A percentile compares a stretch with the other conserved stretches of the same genome.
Evolutionary conservation across 2,113 vertebrate species (phyloP).

Genomic region (Neogale vison): DNA sequence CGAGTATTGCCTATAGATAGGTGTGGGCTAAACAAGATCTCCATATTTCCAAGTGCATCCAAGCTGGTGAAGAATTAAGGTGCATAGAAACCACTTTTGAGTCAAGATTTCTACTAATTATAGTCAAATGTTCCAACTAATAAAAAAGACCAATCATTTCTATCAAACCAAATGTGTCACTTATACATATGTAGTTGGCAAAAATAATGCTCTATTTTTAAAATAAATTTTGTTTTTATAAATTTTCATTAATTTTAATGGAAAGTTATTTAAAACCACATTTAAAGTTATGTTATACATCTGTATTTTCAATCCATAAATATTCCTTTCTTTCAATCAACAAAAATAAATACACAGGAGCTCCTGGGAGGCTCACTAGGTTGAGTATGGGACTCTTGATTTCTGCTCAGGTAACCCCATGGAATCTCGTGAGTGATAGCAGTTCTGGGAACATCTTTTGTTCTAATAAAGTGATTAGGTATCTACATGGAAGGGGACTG

Average conservation of each 20-base stretch:
- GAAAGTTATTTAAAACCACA: background rate
- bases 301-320: background rate
- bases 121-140: background rate
- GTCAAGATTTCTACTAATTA: background rate
- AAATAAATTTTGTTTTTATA: background rate
- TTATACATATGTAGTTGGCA: background rate
- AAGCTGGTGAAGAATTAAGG: background rate
- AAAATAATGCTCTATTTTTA: background rate
- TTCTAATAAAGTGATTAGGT: background rate
- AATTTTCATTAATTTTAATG: background rate
- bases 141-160: background rate
- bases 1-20: background rate
- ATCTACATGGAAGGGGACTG: too few species aligned
- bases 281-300: background rate
- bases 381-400: background rate
- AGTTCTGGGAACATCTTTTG: background rate
- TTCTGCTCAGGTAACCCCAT: background rate
- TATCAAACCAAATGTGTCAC: background rate
- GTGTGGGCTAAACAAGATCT: background rate
- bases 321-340: background rate
- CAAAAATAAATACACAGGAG: background rate
- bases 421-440: background rate
- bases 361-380: background rate
- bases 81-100: background rate
- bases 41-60: background rate